These are phyloP conservation scores for Formica exsecta DNA, from an alignment of 1,140 invertebrate species.

Conservation along the genomic window DNA sequence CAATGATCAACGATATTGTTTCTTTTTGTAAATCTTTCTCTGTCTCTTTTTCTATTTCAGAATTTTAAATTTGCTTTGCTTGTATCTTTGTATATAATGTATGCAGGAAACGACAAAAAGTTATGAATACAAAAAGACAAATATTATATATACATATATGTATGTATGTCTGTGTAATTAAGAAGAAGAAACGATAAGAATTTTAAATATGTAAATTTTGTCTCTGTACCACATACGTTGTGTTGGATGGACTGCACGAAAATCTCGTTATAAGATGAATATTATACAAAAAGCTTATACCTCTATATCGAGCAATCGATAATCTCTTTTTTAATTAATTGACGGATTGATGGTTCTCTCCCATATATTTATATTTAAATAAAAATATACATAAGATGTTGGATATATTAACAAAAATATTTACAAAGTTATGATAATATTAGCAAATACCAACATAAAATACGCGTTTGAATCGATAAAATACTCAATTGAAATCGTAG, in stretches of 20 bases:
- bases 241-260: background rate
- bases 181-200: background rate
- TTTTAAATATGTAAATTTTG: conserved; percentile 1
- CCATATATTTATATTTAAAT: background rate
- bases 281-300: background rate
- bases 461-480: background rate
- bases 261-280: background rate
- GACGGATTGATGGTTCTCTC: no score
- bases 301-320: no score
- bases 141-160: no score
- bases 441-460: background rate
- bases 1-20: background rate
- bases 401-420: background rate
- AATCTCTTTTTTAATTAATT: background rate
- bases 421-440: background rate
- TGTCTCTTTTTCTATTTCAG: background rate
- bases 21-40: background rate
- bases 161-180: background rate
- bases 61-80: background rate
- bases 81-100: background rate
- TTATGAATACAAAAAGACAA: background rate
- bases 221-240: background rate
- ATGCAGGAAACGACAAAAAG: background rate
- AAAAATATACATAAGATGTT: background rate
- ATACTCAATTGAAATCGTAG: background rate